Conservation (phyloP, 1,140 invertebrate genomes). For the Adelges cooleyi region DNA sequence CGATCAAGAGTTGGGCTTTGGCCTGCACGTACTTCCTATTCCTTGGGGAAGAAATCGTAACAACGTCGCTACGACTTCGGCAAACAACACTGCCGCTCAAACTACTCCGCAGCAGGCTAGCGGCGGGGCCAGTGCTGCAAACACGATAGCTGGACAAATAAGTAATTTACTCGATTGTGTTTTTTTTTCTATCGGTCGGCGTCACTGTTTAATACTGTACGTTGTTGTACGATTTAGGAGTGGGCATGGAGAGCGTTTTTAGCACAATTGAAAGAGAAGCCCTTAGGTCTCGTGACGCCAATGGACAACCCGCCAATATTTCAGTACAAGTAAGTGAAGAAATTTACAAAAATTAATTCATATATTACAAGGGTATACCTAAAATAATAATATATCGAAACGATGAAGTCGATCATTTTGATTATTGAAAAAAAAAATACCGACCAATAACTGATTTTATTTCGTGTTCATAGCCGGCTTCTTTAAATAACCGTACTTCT, state of each 20-base stretch:
- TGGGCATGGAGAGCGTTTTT: neutral
- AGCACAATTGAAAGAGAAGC: neutral
- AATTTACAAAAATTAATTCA: too few relatives aligned
- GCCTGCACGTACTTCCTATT: neutral
- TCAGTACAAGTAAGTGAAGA: neutral
- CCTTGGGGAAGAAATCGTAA: slow-evolving; percentile 11
- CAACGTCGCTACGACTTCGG: neutral
- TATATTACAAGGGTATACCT: too few relatives aligned
- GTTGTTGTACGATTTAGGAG: neutral
- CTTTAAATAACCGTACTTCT: too few relatives aligned
- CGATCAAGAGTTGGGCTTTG: neutral
- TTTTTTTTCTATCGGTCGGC: neutral
- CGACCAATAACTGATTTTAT: too few relatives aligned
- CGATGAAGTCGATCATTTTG: too few relatives aligned
- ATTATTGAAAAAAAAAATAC: too few relatives aligned
- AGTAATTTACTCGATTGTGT: neutral
- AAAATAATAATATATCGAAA: too few relatives aligned
- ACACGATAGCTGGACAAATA: neutral
- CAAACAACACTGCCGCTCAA: neutral
- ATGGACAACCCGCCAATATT: neutral
- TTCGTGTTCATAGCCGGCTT: too few relatives aligned
- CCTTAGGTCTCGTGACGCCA: neutral
- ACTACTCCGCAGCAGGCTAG: neutral
- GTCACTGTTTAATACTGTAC: too few relatives aligned
- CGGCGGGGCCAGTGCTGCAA: neutral